Base-by-base conservation (phyloP, 92 coral and sea anemone genomes). In the Metridium senile region DNA sequence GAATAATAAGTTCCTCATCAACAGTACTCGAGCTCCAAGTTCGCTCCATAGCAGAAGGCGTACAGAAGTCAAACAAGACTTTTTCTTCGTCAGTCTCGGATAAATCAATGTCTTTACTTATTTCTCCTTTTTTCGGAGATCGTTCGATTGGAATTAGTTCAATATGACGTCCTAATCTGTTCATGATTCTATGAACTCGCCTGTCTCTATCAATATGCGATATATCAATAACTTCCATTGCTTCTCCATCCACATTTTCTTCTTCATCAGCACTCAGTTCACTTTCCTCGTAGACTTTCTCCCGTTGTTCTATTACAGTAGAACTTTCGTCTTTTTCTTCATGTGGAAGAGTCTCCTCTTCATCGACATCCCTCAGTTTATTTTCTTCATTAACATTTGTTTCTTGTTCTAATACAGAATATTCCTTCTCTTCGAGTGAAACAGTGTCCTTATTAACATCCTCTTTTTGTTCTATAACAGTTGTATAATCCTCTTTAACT, bases 111-210 rank as follows among this genome's bases (percentile, higher is more conserved):
- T 56, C 71, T 26, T 71, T 58, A 68, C 52, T 49, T 22, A 58
- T 28, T 25, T 79, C 76, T 1, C 67, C 47, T 9, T 51, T 53
- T n/a, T 51, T n/a, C 43, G 34, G 16, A 6, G 62, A 34, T 79
- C 57, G 53, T 26, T 58, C 58, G n/a, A 58, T 28, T 58, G 84
- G 84, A 59, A 70, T 39, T 32, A 79, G 76, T n/a, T 58, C 69
- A 53, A 69, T 32, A n/a, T 29, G 56, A 13, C 70, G 73, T 19
- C 58, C 54, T 53, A 79, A 58, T 79, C 84, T 69, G 52, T 70
- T 68, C 29, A 79, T 19, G 34, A 70, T 54, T 32, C 34, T 68
- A 32, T 59, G 21, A 11, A 79, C 29, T 11, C 71, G 33, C 32
- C 61, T 68, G 29, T 79, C 77, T 39, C 84, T 69, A 46, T 79